Base-by-base conservation (phyloP, 2,888 invertebrate genomes). In the Thymelicus sylvestris region DNA sequence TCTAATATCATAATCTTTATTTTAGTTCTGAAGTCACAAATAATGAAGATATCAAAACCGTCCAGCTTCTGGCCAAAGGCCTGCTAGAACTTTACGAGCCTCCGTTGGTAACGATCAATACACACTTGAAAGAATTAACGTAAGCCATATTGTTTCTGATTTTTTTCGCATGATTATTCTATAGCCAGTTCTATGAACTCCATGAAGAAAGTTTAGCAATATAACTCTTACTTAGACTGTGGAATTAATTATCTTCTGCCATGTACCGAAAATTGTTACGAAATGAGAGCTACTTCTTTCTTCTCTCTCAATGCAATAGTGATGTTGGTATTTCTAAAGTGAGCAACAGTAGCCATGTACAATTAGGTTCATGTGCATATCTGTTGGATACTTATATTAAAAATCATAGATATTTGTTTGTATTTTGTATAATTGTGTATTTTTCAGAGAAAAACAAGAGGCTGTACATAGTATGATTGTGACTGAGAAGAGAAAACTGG, bases 81-180 rank as follows among this genome's bases (percentile, higher is more conserved):
- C 76, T 94, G 10, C 77, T 94, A 77, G 92, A 92, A 73, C 74
- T 91, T 52, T 94, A 93, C 73, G 92, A 93, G 78, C 92, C 93
- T 8, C 93, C 94, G 1, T 77, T 94, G 50, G 86, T 87, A 0
- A 92, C 92, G 1, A 91, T 94, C 73, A 91, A 91, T 64, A 90
- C 91, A 7, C 92, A 92, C 84, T 80, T 94, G 61, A 91, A 89
- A 74, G 94, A 94, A 76, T 80, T 94, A 78, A 93, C 90, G 94
- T 94, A 79, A 90, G 93, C 85, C n/a, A 5, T 19, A 3, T 19
- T 12, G 44, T 8, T 44, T 12, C 4, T 12, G 12, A 44, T 2
- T 44, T 41, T 41, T 41, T 1, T 7, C 7, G 2, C 41, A 7
- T 41, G 41, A 6, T 41, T 41, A 41, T 31, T 31, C 3, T 31